Conservation (phyloP, 2,797 vertebrate species). For the Anguilla marmorata region DNA sequence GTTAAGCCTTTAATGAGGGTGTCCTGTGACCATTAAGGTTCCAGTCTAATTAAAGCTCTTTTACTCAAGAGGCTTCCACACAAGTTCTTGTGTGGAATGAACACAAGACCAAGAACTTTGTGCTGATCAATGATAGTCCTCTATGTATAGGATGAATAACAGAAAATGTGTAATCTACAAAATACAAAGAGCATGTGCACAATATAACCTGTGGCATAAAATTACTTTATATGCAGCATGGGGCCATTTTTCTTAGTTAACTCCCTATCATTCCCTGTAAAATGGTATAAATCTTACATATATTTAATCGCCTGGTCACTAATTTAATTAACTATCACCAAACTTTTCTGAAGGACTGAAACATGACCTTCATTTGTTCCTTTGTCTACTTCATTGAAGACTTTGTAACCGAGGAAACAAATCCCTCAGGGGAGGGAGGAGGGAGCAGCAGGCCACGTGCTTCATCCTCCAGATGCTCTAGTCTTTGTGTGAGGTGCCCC, state of each 20-base stretch:
- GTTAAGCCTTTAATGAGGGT: too few species aligned
- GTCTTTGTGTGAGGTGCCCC: neutral
- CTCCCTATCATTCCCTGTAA: neutral
- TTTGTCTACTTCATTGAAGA: neutral
- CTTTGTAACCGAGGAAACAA: neutral
- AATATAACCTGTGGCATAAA: too few species aligned
- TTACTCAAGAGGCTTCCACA: too few species aligned
- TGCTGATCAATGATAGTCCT: too few species aligned
- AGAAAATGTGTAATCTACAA: too few species aligned
- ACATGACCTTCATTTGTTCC: neutral
- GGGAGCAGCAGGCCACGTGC: neutral
- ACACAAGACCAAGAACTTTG: too few species aligned
- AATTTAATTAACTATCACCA: neutral
- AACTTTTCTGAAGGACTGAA: neutral
- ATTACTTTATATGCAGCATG: neutral
- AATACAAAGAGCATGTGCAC: too few species aligned
- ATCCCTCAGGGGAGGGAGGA: neutral
- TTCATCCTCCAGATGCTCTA: conserved; percentile 14
- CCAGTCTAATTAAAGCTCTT: too few species aligned
- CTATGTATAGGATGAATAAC: too few species aligned
- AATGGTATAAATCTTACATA: neutral
- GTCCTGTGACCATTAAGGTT: too few species aligned
- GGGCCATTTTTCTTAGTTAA: neutral
- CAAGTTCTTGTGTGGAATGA: too few species aligned
- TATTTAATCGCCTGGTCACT: neutral